Evolutionary conservation across 2,797 vertebrate genomes (phyloP).

Genomic region (Microctenopoma stevenorrisi): DNA sequence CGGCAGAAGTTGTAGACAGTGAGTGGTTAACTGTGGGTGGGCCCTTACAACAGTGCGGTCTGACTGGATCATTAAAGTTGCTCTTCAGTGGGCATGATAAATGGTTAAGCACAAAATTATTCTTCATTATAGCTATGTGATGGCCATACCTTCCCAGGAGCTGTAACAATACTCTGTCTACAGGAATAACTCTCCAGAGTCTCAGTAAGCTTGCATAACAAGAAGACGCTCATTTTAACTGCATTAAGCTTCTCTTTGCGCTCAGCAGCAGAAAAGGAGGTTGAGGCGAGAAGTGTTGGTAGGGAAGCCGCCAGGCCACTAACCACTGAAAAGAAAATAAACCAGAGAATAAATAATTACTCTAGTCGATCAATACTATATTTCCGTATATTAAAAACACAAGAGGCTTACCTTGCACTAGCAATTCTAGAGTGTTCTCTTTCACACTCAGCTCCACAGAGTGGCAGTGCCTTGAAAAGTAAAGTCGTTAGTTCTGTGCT

Average conservation of each 20-base stretch:
- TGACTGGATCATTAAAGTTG: constrained; percentile 84
- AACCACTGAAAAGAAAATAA: constrained; percentile 82
- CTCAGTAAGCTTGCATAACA: constrained; percentile 89
- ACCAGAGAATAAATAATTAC: background rate
- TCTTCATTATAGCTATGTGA: accelerated
- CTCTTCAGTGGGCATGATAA: constrained; percentile 85
- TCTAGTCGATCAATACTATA: accelerated
- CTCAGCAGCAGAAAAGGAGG: constrained; percentile 77
- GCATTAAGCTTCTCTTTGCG: constrained; percentile 88
- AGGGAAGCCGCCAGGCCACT: constrained; percentile 87
- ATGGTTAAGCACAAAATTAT: background rate
- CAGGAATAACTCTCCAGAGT: constrained; percentile 87
- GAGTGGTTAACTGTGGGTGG: constrained; percentile 83
- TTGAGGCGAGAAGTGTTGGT: constrained; percentile 80
- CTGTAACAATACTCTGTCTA: constrained; percentile 80
- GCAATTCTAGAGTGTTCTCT: constrained; percentile 90
- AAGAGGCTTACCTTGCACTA: constrained; percentile 85
- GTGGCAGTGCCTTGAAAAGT: constrained; percentile 84
- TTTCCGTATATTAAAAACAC: background rate
- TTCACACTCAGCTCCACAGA: constrained; percentile 82
- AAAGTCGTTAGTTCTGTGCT: background rate
- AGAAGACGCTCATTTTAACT: constrained; percentile 95
- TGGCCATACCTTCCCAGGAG: constrained; percentile 80
- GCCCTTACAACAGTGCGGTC: constrained; percentile 90
- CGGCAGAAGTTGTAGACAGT: constrained; percentile 30